phyloP scores from a whole-genome alignment of 2,797 vertebrate species.

The Rhabdomys pumilio region DNA sequence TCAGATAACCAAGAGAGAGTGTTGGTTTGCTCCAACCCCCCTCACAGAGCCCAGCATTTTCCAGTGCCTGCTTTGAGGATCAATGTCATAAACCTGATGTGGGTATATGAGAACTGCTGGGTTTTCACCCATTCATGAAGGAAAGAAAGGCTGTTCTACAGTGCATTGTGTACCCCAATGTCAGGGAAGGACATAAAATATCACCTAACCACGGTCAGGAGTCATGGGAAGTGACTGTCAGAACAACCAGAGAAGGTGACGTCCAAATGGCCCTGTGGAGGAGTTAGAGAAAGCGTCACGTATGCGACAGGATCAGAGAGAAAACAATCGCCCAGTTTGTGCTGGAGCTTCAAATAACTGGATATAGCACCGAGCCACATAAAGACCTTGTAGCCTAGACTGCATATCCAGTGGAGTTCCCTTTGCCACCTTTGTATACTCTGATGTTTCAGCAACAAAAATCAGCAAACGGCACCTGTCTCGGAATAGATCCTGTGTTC shows the following conservation, averaged over 20 bases:
- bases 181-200: not conserved
- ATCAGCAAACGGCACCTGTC: not conserved
- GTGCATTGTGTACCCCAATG: no score
- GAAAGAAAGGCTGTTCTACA: not conserved
- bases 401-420: no score
- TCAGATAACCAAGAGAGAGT: constrained; percentile 15
- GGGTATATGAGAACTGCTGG: not conserved
- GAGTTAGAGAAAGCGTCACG: not conserved
- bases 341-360: not conserved
- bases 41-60: not conserved
- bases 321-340: not conserved
- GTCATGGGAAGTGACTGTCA: not conserved
- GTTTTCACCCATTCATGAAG: not conserved
- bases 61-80: not conserved
- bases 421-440: not conserved
- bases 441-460: not conserved
- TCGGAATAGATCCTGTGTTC: not conserved
- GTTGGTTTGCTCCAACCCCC: not conserved
- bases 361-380: not conserved
- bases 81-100: not conserved
- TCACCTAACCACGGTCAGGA: not conserved
- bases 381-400: no score
- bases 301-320: not conserved
- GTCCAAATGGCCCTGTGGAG: not conserved
- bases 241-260: not conserved